Conservation (phyloP, 2,113 vertebrate species). For the Charina bottae region DNA sequence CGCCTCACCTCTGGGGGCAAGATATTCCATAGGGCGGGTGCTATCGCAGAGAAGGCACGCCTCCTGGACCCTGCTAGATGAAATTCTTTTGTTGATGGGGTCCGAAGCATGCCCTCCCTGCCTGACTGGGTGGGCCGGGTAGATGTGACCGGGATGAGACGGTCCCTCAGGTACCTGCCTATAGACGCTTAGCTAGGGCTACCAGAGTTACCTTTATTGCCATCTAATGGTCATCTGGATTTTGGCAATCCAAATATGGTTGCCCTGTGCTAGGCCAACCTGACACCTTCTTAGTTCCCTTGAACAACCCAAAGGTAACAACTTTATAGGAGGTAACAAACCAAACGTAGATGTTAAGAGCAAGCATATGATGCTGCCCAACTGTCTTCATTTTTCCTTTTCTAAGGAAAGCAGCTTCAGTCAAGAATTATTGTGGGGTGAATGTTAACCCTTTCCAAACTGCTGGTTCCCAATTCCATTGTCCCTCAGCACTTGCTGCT, state of each 20-base stretch:
- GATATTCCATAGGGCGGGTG: no score
- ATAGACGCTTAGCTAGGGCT: background rate
- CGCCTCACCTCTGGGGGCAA: no score
- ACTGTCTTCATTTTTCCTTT: background rate
- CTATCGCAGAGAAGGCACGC: no score
- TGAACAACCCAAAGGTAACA: background rate
- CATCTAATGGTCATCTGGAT: background rate
- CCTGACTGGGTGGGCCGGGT: no score
- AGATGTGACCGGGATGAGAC: no score
- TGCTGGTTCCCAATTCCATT: background rate
- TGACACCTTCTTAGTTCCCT: background rate
- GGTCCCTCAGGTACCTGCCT: no score
- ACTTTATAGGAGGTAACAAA: background rate
- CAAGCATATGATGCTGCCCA: background rate
- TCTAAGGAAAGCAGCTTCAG: background rate
- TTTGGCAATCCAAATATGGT: background rate
- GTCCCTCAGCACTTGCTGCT: no score
- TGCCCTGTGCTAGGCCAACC: background rate
- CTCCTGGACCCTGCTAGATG: no score
- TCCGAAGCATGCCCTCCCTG: no score
- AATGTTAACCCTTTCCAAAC: background rate
- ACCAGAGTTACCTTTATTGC: background rate
- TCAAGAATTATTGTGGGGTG: background rate
- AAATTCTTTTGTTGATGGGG: no score
- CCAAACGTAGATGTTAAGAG: background rate